Base-by-base conservation (phyloP, 2,797 vertebrate genomes). In the Sylvia borin region DNA sequence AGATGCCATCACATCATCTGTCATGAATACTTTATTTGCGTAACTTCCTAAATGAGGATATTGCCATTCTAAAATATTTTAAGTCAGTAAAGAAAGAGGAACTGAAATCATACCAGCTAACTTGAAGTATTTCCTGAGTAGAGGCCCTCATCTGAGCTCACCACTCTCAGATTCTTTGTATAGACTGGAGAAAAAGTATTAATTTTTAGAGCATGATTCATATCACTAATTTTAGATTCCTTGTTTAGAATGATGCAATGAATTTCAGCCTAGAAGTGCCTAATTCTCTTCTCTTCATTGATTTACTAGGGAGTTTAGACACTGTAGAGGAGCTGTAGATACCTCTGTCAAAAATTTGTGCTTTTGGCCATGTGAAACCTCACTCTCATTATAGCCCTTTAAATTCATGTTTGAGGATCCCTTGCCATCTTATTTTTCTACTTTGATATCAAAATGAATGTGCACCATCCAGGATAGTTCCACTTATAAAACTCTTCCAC, bases 281-380 rank as follows among this genome's bases (percentile, higher is more conserved):
- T 85, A 61, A 64, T 92, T 77, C 81, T 93, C 11, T 91, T 87
- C 64, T 91, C 21, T 83, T 88, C 43, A 40, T 19, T 91, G 75
- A 50, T 51, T 90, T 79, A 32, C 42, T 40, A n/a, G 22, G 25
- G 15, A 83, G 45, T 62, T 54, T 77, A 72, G 51, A 58, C 65
- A 38, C 7, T 68, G 31, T 14, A 61, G 85, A 75, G 58, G 34
- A 71, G 20, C 24, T 80, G 19, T 40, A 88, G 67, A 66, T 74
- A 60, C 16, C 13, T 83, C 27, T 38, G 9, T 26, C 17, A 10
- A 27, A 73, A 45, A 82, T 3, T 16, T 58, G 60, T 91, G 20
- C 31, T 84, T 91, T 70, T 85, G 66, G 32, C 7, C 15, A 22
- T 1, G 1, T 67, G 64, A 89, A 80, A 5, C 12, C 34, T 71